A percentile compares a stretch with the other conserved stretches of the same genome.
Evolutionary conservation across 2,113 vertebrate genomes (phyloP).

Genomic region (Chauna torquata): DNA sequence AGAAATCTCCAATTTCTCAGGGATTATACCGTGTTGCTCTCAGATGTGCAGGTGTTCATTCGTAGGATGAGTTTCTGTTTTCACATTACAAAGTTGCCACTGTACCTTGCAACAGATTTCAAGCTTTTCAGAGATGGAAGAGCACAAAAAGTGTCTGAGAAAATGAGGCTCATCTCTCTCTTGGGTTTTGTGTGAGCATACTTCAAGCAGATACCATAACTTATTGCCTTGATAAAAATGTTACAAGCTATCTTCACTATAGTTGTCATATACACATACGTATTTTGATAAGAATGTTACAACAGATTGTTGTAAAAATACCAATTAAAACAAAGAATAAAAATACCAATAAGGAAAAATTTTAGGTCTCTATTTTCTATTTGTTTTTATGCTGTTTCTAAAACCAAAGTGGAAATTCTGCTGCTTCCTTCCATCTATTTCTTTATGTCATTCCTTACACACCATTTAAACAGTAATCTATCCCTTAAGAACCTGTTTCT

Average conservation of each 20-base stretch:
- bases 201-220: neutral
- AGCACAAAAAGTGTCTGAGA: neutral
- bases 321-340: neutral
- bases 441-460: neutral
- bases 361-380: neutral
- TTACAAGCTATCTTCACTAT: neutral
- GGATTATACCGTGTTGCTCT: neutral
- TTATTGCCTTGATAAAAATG: neutral
- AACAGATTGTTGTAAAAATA: neutral
- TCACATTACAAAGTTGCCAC: neutral
- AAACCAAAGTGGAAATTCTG: neutral
- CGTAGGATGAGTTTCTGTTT: neutral
- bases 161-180: neutral
- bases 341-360: neutral
- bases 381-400: neutral
- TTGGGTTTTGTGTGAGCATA: neutral
- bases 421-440: neutral
- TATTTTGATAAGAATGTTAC: neutral
- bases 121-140: neutral
- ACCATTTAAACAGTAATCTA: neutral
- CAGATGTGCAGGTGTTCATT: neutral
- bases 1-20: neutral
- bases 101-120: neutral
- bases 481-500: neutral
- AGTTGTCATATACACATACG: neutral